Conservation (phyloP, 2,888 invertebrate genomes). For the Lycophotia porphyrea region DNA sequence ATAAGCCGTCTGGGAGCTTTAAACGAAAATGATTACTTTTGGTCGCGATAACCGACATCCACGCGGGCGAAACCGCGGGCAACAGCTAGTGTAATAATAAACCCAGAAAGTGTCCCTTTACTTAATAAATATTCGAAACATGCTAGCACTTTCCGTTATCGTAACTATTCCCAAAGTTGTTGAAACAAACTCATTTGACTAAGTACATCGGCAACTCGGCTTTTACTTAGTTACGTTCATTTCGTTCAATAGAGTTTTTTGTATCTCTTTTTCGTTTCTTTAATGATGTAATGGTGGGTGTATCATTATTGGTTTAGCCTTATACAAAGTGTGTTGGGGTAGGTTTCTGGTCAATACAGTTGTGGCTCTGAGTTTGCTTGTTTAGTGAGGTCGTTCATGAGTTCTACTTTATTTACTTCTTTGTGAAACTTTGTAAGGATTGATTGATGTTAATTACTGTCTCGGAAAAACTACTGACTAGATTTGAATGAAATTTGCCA, state of each 20-base stretch:
- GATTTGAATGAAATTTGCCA: no score
- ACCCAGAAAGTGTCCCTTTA: slow-evolving; percentile 1
- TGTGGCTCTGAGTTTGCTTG: neutral
- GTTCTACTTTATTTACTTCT: no score
- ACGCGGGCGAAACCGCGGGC: no score
- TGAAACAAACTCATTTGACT: slow-evolving; percentile 30
- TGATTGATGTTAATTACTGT: no score
- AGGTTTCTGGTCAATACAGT: neutral
- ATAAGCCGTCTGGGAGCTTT: no score
- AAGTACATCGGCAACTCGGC: slow-evolving; percentile 10
- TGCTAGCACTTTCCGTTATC: slow-evolving; percentile 24
- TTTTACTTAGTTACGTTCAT: slow-evolving; percentile 24
- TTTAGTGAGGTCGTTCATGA: neutral
- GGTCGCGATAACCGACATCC: no score
- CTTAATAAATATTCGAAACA: slow-evolving; percentile 30
- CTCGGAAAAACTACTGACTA: no score
- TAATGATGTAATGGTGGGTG: neutral
- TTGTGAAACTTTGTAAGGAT: no score
- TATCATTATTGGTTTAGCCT: neutral
- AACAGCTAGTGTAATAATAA: neutral
- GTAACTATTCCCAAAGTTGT: slow-evolving; percentile 21
- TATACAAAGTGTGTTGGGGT: neutral
- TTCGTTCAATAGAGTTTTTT: slow-evolving; percentile 4
- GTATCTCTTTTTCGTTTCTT: neutral
- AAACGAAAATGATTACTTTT: no score